These are phyloP conservation scores for Tetramorium bicarinatum DNA, from an alignment of 2,888 invertebrate genomes.

Conservation along the genomic window DNA sequence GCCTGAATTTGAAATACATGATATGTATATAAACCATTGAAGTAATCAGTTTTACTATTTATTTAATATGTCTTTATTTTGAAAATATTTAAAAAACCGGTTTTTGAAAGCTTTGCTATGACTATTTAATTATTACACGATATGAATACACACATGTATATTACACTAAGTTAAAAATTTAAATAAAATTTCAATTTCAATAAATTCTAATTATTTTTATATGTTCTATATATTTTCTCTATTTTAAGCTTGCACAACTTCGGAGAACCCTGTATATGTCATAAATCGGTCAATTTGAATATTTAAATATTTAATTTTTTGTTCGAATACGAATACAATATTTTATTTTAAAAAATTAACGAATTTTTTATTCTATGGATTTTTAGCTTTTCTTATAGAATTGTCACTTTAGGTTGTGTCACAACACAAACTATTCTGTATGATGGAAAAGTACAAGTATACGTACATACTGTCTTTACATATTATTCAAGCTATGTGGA, in stretches of 20 bases:
- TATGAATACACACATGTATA: background rate
- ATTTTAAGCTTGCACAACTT: background rate
- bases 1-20: background rate
- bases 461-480: background rate
- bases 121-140: background rate
- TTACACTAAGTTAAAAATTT: background rate
- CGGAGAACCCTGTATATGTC: background rate
- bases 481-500: slow-evolving; percentile 1
- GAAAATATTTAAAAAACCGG: background rate
- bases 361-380: background rate
- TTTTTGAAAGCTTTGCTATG: background rate
- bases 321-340: background rate
- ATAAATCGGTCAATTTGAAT: background rate
- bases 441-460: slow-evolving; percentile 12
- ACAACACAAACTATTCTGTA: background rate
- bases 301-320: background rate
- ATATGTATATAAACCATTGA: background rate
- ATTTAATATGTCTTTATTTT: background rate
- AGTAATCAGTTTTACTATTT: background rate
- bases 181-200: background rate
- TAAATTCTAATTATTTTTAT: background rate
- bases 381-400: background rate
- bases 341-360: background rate
- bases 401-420: background rate
- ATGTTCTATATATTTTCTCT: background rate